These are phyloP conservation scores for Melinaea menophilus DNA, from an alignment of 2,888 invertebrate genomes.

Conservation along the genomic window DNA sequence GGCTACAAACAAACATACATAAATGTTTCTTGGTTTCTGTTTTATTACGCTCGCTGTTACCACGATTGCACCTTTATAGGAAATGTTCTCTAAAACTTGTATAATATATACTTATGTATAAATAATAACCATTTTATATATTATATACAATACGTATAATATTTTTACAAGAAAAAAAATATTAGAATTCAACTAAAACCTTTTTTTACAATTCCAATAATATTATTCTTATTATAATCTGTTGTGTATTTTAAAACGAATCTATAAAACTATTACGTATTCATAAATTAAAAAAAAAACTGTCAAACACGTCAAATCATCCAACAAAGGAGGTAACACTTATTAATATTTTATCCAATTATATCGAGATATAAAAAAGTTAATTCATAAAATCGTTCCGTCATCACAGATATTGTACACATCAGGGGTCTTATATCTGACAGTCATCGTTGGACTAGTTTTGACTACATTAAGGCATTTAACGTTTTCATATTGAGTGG, in stretches of 20 bases:
- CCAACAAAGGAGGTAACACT: conserved; percentile 36
- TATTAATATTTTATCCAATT: conserved; percentile 66
- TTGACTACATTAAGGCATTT: neutral
- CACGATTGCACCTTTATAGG: conserved; percentile 2
- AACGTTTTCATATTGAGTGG: neutral
- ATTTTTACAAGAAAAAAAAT: too few species aligned
- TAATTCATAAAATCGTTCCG: conserved; percentile 61
- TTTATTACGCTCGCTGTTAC: conserved; percentile 5
- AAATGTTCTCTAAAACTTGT: neutral
- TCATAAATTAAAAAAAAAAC: conserved; percentile 21
- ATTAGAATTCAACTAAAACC: too few species aligned
- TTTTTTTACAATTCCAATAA: too few species aligned
- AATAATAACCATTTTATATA: too few species aligned
- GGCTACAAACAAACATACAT: conserved; percentile 5
- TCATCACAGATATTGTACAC: conserved; percentile 51
- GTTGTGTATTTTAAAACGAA: too few species aligned
- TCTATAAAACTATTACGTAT: neutral
- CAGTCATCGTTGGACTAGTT: conserved; percentile 43
- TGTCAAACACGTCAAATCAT: conserved; percentile 36
- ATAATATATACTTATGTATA: conserved; percentile 6
- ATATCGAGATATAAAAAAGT: conserved; percentile 60
- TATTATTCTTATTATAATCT: too few species aligned
- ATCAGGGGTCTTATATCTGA: conserved; percentile 40
- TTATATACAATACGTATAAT: too few species aligned
- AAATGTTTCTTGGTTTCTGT: neutral